Percentiles rank a stretch among this genome's conserved stretches.
phyloP scores from a whole-genome alignment of 2,888 invertebrate species.

The Branchipolynoe longqiensis region DNA sequence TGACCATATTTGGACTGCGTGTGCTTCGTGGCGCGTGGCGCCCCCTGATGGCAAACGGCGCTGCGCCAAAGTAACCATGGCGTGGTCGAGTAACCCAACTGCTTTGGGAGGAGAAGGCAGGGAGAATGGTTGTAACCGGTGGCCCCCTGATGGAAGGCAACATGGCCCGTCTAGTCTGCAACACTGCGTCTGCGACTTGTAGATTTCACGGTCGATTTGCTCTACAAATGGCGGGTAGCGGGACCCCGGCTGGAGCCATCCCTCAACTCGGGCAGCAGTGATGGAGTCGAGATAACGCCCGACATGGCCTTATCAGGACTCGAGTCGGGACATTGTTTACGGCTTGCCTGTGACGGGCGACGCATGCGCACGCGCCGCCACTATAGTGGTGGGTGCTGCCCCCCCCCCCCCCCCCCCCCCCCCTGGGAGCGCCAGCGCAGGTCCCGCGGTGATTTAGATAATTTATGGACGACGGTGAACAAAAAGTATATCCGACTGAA shows the following conservation, averaged over 20 bases:
- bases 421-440: background rate
- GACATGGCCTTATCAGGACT: background rate
- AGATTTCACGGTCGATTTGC: constrained; percentile 56
- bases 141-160: constrained; percentile 32
- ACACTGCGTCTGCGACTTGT: constrained; percentile 46
- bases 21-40: background rate
- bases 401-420: too few relatives aligned
- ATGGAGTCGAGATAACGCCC: constrained; percentile 33
- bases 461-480: constrained; percentile 11
- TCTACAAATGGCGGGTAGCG: constrained; percentile 40
- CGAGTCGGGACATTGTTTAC: too few relatives aligned
- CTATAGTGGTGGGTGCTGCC: too few relatives aligned
- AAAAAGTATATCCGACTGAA: constrained; percentile 13
- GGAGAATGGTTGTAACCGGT: background rate
- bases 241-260: constrained; percentile 35
- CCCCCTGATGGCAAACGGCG: background rate
- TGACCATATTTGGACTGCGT: too few relatives aligned
- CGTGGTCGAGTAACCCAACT: too few relatives aligned
- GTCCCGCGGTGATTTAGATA: background rate
- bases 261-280: constrained; percentile 24
- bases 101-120: background rate
- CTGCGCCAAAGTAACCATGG: too few relatives aligned
- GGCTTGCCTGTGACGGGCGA: too few relatives aligned
- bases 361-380: too few relatives aligned
- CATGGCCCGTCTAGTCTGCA: constrained; percentile 50